Conservation (phyloP, 1,140 invertebrate species). For the Bombus waltoni region DNA sequence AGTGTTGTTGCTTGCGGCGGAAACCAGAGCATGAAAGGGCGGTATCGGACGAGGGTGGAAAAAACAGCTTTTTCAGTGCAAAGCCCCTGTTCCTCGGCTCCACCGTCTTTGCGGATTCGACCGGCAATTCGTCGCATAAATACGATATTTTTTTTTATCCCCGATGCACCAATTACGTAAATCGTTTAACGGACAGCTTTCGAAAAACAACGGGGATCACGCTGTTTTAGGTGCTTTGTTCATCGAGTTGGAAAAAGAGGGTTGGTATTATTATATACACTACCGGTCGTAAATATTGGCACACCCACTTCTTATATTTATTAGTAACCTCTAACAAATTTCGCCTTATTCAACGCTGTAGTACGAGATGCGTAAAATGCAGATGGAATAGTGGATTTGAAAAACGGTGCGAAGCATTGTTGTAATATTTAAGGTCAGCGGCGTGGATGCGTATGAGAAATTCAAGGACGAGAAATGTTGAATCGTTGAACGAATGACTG, state of each 20-base stretch:
- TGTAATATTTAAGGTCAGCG: too few relatives aligned
- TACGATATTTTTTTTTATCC: constrained; percentile 18
- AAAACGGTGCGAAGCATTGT: background rate
- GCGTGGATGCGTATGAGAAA: background rate
- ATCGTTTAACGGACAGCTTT: background rate
- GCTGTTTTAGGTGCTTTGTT: background rate
- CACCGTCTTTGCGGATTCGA: constrained; percentile 46
- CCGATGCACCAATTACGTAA: background rate
- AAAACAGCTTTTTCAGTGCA: constrained; percentile 50
- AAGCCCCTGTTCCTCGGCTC: constrained; percentile 28
- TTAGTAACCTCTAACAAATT: background rate
- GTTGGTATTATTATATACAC: background rate
- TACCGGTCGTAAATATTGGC: background rate
- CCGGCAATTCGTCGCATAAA: constrained; percentile 17
- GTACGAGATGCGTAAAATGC: background rate
- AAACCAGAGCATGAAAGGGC: constrained; percentile 60
- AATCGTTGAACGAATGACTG: background rate
- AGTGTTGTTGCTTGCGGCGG: constrained; percentile 69
- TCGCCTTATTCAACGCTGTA: background rate
- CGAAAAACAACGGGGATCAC: background rate
- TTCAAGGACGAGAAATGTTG: background rate
- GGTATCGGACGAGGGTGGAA: constrained; percentile 39
- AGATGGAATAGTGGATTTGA: background rate
- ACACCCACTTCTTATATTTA: too few relatives aligned
- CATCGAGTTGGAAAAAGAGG: background rate